phyloP scores from a whole-genome alignment of 2,888 invertebrate species.

The Chloroclysta siterata region DNA sequence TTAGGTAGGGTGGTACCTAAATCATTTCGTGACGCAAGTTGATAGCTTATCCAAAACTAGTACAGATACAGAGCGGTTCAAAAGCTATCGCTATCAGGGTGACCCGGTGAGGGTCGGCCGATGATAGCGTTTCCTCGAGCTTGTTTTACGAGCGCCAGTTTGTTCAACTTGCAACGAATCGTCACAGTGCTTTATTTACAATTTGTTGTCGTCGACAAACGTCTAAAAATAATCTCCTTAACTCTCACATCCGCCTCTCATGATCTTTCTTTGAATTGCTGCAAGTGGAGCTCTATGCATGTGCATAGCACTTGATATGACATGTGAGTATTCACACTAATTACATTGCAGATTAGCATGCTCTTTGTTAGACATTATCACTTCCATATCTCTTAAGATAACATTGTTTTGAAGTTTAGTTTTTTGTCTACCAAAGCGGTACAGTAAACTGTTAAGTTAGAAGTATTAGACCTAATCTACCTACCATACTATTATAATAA shows the following conservation, averaged over 20 bases:
- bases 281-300: constrained; percentile 45
- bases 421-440: background rate
- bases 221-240: constrained; percentile 60
- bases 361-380: constrained; percentile 4
- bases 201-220: constrained; percentile 53
- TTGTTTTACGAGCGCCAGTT: constrained; percentile 70
- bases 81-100: constrained; percentile 62
- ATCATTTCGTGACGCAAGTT: constrained; percentile 73
- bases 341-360: constrained; percentile 32
- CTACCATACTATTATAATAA: too few species aligned
- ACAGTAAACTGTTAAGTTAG: background rate
- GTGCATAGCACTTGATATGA: constrained; percentile 41
- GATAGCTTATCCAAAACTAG: constrained; percentile 78
- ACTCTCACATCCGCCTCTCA: constrained; percentile 58
- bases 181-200: constrained; percentile 69
- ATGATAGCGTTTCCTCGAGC: constrained; percentile 63
- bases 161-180: constrained; percentile 74
- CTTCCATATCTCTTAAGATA: constrained; percentile 6
- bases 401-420: background rate
- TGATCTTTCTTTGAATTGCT: constrained; percentile 57
- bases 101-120: constrained; percentile 51
- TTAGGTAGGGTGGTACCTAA: constrained; percentile 38
- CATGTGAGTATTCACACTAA: constrained; percentile 47
- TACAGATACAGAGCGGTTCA: constrained; percentile 60
- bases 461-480: background rate